Percentiles rank a stretch among this genome's conserved stretches.
Evolutionary conservation across 2,888 invertebrate genomes (phyloP).

Genomic region (Volucella zonaria): DNA sequence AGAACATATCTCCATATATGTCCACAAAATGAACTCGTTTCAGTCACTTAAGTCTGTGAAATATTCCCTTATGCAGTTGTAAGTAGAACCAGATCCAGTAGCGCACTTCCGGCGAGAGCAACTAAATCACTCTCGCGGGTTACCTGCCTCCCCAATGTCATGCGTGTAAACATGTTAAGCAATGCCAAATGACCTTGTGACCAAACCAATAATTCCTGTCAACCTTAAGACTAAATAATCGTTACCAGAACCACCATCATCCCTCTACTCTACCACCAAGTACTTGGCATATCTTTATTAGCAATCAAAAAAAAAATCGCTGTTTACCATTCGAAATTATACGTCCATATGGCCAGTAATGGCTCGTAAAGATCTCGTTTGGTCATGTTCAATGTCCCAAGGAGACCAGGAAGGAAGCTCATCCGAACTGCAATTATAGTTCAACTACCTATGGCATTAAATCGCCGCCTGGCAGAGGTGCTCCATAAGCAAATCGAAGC

Average conservation of each 20-base stretch:
- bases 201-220: slow-evolving; percentile 3
- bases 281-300: not conserved
- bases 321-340: slow-evolving; percentile 1
- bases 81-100: no score
- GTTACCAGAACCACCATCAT: not conserved
- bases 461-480: slow-evolving; percentile 9
- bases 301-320: not conserved
- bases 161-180: no score
- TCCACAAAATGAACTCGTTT: no score
- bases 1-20: no score
- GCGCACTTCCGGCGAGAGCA: no score
- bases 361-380: slow-evolving; percentile 56
- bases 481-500: slow-evolving; percentile 22
- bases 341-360: slow-evolving; percentile 2
- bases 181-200: not conserved
- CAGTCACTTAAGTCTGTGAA: no score
- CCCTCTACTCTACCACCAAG: not conserved
- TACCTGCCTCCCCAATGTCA: not conserved
- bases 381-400: slow-evolving; percentile 38
- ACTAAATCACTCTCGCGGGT: no score
- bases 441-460: slow-evolving; percentile 44
- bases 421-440: slow-evolving; percentile 49
- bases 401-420: slow-evolving; percentile 69
- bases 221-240: slow-evolving; percentile 20
- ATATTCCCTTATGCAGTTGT: no score